phyloP scores from a whole-genome alignment of 2,113 vertebrate genomes.

The Indicator maculatus region DNA sequence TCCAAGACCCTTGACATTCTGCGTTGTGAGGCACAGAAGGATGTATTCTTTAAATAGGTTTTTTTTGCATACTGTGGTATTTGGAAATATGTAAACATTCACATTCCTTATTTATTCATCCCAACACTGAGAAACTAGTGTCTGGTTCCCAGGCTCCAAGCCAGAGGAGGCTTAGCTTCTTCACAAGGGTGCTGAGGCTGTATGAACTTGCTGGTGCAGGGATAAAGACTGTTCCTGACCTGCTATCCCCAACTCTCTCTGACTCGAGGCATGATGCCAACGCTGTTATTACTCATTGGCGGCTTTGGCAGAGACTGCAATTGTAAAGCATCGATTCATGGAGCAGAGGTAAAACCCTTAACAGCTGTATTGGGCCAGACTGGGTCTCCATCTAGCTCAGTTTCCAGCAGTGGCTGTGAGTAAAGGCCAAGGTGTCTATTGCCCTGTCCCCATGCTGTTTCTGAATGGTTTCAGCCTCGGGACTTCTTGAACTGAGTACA shows the following conservation, averaged over 20 bases:
- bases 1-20: conserved; percentile 60
- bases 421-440: neutral
- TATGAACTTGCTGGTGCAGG: neutral
- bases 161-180: neutral
- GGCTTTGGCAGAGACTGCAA: neutral
- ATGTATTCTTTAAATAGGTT: conserved; percentile 47
- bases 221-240: neutral
- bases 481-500: neutral
- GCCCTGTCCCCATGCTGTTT: neutral
- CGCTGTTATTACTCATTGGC: neutral
- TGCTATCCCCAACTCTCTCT: neutral
- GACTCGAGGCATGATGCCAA: neutral
- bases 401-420: neutral
- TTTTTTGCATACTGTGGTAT: conserved; percentile 10
- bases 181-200: neutral
- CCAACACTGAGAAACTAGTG: conserved; percentile 20
- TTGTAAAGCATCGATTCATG: neutral
- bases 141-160: conserved; percentile 51
- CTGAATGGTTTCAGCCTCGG: neutral
- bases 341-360: neutral
- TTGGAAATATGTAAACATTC: conserved; percentile 54
- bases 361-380: neutral
- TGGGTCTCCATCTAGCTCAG: neutral
- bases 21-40: conserved; percentile 20
- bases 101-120: conserved; percentile 38